Conservation (phyloP, 2,888 invertebrate species). For the Microdon myrmicae region DNA sequence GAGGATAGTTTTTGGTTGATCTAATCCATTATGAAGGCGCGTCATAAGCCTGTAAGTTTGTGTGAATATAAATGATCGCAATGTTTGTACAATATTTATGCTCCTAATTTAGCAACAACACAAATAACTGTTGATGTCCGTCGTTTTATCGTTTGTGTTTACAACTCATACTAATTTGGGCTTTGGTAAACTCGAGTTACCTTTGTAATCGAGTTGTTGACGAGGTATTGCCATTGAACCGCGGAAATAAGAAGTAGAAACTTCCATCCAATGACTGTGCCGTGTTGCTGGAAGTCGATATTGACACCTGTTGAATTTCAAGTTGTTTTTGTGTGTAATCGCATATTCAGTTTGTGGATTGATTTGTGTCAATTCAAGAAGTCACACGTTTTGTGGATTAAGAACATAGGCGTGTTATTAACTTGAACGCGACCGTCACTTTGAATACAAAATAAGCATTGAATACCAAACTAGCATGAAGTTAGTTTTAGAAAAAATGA, state of each 20-base stretch:
- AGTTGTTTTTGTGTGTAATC: constrained; percentile 21
- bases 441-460: too few species aligned
- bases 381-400: constrained; percentile 9
- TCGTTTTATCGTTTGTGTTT: too few species aligned
- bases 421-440: constrained; percentile 70
- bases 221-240: constrained; percentile 1
- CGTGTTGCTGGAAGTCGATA: constrained; percentile 10
- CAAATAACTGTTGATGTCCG: constrained; percentile 7
- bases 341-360: too few species aligned
- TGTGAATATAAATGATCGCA: constrained; percentile 4
- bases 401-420: constrained; percentile 36
- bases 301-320: constrained; percentile 48
- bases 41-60: too few species aligned
- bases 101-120: constrained; percentile 4
- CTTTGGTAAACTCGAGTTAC: background rate
- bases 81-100: constrained; percentile 6
- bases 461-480: too few species aligned
- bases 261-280: constrained; percentile 3
- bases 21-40: too few species aligned
- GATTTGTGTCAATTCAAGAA: too few species aligned
- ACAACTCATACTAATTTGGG: background rate
- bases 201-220: background rate
- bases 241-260: constrained; percentile 1
- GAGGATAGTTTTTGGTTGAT: too few species aligned
- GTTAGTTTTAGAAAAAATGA: too few species aligned